Percentiles rank a stretch among this genome's conserved stretches.
These are phyloP conservation scores for Brevimyrus niger DNA, from an alignment of 2,113 vertebrate species.

Conservation along the genomic window DNA sequence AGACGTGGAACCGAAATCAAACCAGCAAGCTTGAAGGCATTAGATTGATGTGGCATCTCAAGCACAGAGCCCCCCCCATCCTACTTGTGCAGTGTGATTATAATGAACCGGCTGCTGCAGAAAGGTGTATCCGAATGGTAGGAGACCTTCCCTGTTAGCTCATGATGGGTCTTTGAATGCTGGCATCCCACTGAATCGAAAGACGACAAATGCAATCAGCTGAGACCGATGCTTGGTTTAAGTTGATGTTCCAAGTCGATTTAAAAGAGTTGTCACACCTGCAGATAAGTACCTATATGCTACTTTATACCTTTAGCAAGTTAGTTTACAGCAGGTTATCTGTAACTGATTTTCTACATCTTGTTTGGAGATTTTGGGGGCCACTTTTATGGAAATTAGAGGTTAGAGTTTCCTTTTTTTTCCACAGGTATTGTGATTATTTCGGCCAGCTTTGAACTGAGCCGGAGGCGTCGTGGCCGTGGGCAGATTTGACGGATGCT, in stretches of 20 bases:
- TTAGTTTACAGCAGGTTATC: neutral
- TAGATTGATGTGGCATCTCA: neutral
- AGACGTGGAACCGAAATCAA: neutral
- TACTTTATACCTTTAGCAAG: neutral
- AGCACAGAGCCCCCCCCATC: neutral
- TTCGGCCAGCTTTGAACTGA: neutral
- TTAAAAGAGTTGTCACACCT: neutral
- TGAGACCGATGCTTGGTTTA: neutral
- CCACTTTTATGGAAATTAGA: neutral
- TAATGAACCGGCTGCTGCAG: neutral
- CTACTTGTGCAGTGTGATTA: neutral
- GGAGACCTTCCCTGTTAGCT: neutral
- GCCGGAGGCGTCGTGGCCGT: neutral
- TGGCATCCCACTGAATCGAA: neutral
- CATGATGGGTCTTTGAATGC: neutral
- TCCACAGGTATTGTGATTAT: neutral
- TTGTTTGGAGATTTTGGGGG: neutral
- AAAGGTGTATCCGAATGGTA: neutral
- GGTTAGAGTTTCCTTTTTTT: neutral
- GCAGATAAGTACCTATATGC: neutral
- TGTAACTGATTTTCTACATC: neutral
- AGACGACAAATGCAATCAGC: neutral
- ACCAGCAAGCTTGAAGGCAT: neutral
- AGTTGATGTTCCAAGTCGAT: neutral
- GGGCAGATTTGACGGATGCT: neutral